phyloP scores from a whole-genome alignment of 2,888 invertebrate genomes.

The Priocnemis perturbator region DNA sequence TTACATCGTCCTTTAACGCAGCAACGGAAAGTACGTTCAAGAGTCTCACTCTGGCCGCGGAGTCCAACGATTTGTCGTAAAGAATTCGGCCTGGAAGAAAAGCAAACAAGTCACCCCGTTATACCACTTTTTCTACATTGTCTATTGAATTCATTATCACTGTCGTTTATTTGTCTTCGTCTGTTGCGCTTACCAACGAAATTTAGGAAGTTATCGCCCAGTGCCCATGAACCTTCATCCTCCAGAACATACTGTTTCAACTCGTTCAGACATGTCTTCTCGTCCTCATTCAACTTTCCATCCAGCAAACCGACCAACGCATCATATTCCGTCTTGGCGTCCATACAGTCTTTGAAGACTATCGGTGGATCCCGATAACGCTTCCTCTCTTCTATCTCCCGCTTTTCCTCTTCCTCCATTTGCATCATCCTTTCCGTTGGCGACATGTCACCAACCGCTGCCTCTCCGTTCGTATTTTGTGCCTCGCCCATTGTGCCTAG shows the following conservation, averaged over 20 bases:
- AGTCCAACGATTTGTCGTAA: slow-evolving; percentile 78
- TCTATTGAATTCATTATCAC: too few species aligned
- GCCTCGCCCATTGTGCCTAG: slow-evolving; percentile 59
- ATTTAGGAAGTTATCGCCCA: slow-evolving; percentile 90
- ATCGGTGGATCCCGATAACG: slow-evolving; percentile 87
- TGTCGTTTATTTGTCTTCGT: background rate
- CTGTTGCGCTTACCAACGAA: slow-evolving; percentile 89
- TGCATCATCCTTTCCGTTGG: slow-evolving; percentile 78
- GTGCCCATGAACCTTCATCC: slow-evolving; percentile 94
- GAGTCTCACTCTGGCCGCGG: slow-evolving; percentile 80
- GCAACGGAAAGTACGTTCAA: slow-evolving; percentile 85
- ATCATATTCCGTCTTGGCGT: slow-evolving; percentile 86
- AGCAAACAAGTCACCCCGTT: too few species aligned
- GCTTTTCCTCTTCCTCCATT: slow-evolving; percentile 81
- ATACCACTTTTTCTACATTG: too few species aligned
- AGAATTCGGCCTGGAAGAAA: slow-evolving; percentile 78
- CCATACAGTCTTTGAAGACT: slow-evolving; percentile 83
- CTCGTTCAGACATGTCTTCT: slow-evolving; percentile 87
- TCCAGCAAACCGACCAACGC: slow-evolving; percentile 82
- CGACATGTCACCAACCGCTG: slow-evolving; percentile 68
- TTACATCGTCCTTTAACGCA: slow-evolving; percentile 92
- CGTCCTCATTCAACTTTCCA: slow-evolving; percentile 84
- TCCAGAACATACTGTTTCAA: slow-evolving; percentile 91
- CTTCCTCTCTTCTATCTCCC: slow-evolving; percentile 83
- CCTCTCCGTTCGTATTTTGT: slow-evolving; percentile 63